Evolutionary conservation across 2,888 invertebrate species (phyloP).

Genomic region (Alviniconcha strummeri): DNA sequence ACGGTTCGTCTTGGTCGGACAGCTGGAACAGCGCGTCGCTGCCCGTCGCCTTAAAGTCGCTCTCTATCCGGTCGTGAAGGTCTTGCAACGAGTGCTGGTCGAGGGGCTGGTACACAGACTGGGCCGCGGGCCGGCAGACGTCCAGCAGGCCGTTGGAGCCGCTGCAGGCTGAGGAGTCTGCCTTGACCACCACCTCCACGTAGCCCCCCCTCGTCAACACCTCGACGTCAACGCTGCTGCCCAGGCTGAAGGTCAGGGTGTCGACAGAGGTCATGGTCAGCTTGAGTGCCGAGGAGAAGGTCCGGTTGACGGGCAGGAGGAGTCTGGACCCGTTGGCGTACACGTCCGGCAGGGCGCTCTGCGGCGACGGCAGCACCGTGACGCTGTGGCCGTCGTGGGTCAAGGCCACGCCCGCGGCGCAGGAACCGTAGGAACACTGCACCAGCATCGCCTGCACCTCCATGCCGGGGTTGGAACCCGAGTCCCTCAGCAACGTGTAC

Average conservation of each 20-base stretch:
- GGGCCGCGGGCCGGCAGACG: slow-evolving; percentile 36
- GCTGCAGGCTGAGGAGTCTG: slow-evolving; percentile 41
- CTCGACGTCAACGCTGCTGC: not conserved
- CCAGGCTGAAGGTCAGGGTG: slow-evolving; percentile 4
- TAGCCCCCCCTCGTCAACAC: slow-evolving; percentile 26
- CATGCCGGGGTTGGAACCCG: slow-evolving; percentile 28
- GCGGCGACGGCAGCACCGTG: slow-evolving; percentile 19
- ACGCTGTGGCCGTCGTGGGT: slow-evolving; percentile 34
- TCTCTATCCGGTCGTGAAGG: slow-evolving; percentile 35
- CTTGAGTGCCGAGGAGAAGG: not conserved
- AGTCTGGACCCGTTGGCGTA: slow-evolving; percentile 24
- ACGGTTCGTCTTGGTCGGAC: slow-evolving; percentile 30
- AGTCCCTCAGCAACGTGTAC: slow-evolving; percentile 40
- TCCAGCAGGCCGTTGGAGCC: slow-evolving; percentile 49
- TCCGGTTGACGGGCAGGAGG: slow-evolving; percentile 12
- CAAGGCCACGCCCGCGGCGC: slow-evolving; percentile 51
- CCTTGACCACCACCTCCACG: slow-evolving; percentile 43
- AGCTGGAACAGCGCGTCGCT: slow-evolving; percentile 44
- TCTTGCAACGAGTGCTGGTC: slow-evolving; percentile 40
- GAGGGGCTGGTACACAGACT: slow-evolving; percentile 37
- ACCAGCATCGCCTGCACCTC: slow-evolving; percentile 52
- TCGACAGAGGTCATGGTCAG: slow-evolving; percentile 21
- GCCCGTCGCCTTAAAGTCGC: slow-evolving; percentile 37
- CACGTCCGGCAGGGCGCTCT: slow-evolving; percentile 7
- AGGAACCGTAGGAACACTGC: slow-evolving; percentile 52